Evolutionary conservation across 1,140 invertebrate species (phyloP).

Genomic region (Adelges cooleyi): DNA sequence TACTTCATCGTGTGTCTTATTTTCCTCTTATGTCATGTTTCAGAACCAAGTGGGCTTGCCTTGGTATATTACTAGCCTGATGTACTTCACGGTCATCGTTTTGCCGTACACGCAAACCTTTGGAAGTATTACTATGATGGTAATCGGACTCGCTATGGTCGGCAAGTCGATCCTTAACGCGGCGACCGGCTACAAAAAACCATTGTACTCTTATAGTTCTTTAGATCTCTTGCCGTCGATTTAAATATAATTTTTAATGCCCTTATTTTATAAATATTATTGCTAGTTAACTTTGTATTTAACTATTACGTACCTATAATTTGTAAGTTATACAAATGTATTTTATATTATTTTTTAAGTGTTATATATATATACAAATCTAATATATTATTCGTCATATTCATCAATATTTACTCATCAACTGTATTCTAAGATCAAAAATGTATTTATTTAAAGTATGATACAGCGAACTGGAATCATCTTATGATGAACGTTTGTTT

Average conservation of each 20-base stretch:
- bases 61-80: conserved; percentile 39
- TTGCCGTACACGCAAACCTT: conserved; percentile 37
- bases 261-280: too few relatives aligned
- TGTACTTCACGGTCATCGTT: conserved; percentile 42
- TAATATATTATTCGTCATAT: too few relatives aligned
- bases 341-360: too few relatives aligned
- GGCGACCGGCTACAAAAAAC: not conserved
- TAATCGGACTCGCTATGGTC: conserved; percentile 22
- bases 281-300: too few relatives aligned
- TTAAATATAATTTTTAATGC: not conserved
- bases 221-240: conserved; percentile 31
- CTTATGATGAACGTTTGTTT: too few relatives aligned
- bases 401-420: too few relatives aligned
- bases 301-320: too few relatives aligned
- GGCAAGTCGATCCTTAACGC: not conserved
- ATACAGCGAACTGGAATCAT: too few relatives aligned
- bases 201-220: conserved; percentile 32
- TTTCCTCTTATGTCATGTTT: conserved; percentile 37
- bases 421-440: too few relatives aligned
- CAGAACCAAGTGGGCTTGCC: conserved; percentile 49
- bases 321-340: too few relatives aligned
- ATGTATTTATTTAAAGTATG: too few relatives aligned
- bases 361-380: too few relatives aligned
- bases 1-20: not conserved
- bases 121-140: conserved; percentile 26